Evolutionary conservation across 1,140 invertebrate genomes (phyloP), one percentile per base, ranked within the genome.

Genomic region (Uloborus diversus): DNA sequence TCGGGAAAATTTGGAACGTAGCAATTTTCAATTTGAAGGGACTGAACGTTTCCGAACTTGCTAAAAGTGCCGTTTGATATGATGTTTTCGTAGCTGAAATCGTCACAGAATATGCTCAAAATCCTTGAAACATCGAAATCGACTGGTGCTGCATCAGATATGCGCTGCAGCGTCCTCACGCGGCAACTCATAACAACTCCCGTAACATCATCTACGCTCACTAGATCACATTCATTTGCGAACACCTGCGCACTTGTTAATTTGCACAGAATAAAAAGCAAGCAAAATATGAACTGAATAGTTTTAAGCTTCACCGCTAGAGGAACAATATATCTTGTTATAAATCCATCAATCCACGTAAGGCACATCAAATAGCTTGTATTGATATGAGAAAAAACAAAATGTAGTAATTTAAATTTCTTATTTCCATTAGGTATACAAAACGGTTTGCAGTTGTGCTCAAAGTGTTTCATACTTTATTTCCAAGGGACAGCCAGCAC

Each of bases 1-100:
- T 89, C 88, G 7, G 93, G 92, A 80, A 95, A 88, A 83, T 90
- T 89, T 7, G 91, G 89, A 83, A 95, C 91, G 86, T 94, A 94
- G 86, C 94, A 95, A 83, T 90, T 90, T 83, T 94, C 93, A 76
- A 95, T 89, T 51, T 89, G 87, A 11, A 95, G 88, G 73, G 93
- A 90, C 81, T 90, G 87, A 30, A 95, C 86, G 66, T 91, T 89
- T 51, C 89, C 89, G 57, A 94, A 87, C 86, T 95, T 93, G 7
- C 91, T 88, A 83, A 96, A 94, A 84, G 93, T 92, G 49, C 91
- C 89, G 66, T 84, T 82, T 13, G 71, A 37, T n/a, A 84, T 37
- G 23, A 27, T 27, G 56, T 56, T 81, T 23, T 84, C 82, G 28
- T 69, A 76, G 25, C 71, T 70, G n/a, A 69, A 13, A 75, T 82